Percentiles rank a stretch among this genome's conserved stretches.
These are phyloP conservation scores for Geococcyx californianus DNA, from an alignment of 2,113 vertebrate species.

Conservation along the genomic window DNA sequence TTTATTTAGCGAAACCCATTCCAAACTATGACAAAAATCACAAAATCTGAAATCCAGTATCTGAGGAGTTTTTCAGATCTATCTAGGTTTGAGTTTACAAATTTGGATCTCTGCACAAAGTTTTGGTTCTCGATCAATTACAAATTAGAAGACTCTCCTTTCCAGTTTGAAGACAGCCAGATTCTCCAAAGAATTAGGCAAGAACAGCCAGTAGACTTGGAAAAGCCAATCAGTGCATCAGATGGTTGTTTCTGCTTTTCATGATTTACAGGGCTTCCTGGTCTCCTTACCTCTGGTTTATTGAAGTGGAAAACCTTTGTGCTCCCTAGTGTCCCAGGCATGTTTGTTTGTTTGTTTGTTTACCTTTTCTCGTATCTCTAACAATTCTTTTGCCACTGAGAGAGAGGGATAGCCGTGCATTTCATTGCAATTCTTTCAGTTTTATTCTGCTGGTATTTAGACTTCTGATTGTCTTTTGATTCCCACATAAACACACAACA, in stretches of 20 bases:
- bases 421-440: not conserved
- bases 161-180: not conserved
- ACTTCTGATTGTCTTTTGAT: not conserved
- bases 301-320: not conserved
- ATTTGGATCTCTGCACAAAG: not conserved
- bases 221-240: not conserved
- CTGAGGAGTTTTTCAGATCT: not conserved
- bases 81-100: not conserved
- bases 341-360: not conserved
- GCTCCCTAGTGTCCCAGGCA: not conserved
- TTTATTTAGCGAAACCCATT: not conserved
- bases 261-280: not conserved
- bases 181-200: not conserved
- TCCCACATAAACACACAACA: not conserved
- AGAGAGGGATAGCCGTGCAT: not conserved
- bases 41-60: not conserved
- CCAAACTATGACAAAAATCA: not conserved
- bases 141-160: not conserved
- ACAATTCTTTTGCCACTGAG: not conserved
- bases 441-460: not conserved
- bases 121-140: not conserved
- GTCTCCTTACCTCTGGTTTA: not conserved
- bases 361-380: not conserved
- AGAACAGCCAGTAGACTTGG: not conserved
- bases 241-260: not conserved